A percentile compares a stretch with the other conserved stretches of the same genome.
Conservation (phyloP, 2,888 invertebrate species). For the Oscheius sp. region DNA sequence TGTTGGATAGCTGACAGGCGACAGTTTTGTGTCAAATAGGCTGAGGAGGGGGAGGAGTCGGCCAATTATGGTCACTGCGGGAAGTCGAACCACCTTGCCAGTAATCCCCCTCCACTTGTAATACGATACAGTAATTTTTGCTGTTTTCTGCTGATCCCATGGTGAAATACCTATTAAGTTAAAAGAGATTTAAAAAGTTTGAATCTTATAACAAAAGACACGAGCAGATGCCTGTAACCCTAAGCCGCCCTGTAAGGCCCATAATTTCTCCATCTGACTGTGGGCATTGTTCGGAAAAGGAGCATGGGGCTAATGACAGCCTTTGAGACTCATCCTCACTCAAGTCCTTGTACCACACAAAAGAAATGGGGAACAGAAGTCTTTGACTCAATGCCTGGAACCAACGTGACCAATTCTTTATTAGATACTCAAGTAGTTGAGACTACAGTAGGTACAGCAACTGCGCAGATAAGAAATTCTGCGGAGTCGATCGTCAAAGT, state of each 20-base stretch:
- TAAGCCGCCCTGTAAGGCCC: background rate
- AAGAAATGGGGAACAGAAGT: too few species aligned
- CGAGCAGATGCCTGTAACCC: constrained; percentile 16
- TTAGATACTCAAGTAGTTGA: background rate
- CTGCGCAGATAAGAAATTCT: too few species aligned
- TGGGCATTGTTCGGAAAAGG: constrained; percentile 8
- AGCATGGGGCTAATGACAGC: background rate
- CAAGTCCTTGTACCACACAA: background rate
- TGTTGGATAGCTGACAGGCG: constrained; percentile 22
- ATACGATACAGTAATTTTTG: background rate
- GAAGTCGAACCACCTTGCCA: constrained; percentile 6
- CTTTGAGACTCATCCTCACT: background rate
- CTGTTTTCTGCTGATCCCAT: background rate
- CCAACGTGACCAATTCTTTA: background rate
- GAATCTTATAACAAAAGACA: background rate
- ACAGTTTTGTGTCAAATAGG: background rate
- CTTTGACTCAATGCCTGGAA: too few species aligned
- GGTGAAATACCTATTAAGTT: background rate
- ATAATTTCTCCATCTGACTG: constrained; percentile 26
- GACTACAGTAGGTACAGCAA: too few species aligned
- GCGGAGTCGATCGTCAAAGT: too few species aligned
- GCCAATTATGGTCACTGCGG: constrained; percentile 27
- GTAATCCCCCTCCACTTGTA: background rate
- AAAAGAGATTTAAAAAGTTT: background rate
- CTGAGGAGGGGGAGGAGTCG: constrained; percentile 5